Base-by-base conservation (phyloP, 1,140 invertebrate species). In the Sesamia nonagrioides region DNA sequence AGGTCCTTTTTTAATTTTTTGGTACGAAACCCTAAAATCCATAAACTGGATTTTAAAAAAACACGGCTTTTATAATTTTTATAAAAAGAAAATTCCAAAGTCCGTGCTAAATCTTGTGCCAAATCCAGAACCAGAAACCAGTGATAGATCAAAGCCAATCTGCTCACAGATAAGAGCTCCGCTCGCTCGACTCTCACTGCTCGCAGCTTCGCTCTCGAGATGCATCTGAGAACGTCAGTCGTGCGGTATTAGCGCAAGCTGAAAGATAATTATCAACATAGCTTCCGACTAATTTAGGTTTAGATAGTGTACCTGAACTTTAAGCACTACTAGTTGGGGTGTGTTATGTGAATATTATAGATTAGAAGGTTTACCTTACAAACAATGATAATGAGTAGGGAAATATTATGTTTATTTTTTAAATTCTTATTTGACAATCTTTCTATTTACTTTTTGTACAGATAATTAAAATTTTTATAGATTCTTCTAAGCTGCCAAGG, bases 181-280 rank as follows among this genome's bases (percentile, higher is more conserved):
- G 50, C n/a, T 73, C 42, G 42, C 50, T 21, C 50, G 6, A n/a
- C 60, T 40, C 60, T 63, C 60, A 13, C 58, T 8, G 33, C 21
- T 33, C 8, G 3, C 54, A 56, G 0, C 42, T 5, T 18, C 9
- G 13, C 33, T 40, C 40, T 33, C 35, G 15, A 60, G 63, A 68
- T 68, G 63, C 63, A 68, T 18, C 63, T n/a, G 42, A 68, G 63
- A 1, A 56, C 45, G 45, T 50, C 56, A 37, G 60, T 68, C 40
- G 13, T 48, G 63, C 18, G 63, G 63, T 50, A n/a, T 9, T 18
- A 68, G 63, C 27, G 42, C 18, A 33, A 27, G 63, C 21, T 68
- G 63, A 68, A 68, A 68, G 63, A 42, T 68, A 68, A 68, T 68
- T 68, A 68, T 68, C 63, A 48, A 35, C 60, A 40, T 7, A 42